phyloP scores from a whole-genome alignment of 2,797 vertebrate genomes.

The Manis pentadactyla region DNA sequence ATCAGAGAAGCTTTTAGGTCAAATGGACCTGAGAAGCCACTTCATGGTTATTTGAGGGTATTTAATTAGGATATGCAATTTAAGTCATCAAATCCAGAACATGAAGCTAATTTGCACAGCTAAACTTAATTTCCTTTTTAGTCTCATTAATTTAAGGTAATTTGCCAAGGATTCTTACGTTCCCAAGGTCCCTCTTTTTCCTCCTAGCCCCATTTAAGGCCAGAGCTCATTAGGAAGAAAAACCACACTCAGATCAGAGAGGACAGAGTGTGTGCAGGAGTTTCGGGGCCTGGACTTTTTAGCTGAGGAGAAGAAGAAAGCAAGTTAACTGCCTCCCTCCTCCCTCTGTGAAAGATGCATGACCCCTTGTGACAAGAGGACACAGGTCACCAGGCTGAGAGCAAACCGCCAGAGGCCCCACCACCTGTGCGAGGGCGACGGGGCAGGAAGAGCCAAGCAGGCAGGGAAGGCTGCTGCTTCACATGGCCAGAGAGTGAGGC shows the following conservation, averaged over 20 bases:
- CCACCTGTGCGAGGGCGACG: accelerated
- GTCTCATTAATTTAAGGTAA: constrained; percentile 72
- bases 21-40: constrained; percentile 42
- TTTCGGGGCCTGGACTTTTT: not conserved
- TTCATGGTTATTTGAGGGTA: constrained; percentile 57
- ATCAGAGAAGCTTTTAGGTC: constrained; percentile 63
- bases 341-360: not conserved
- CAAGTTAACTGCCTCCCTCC: not conserved
- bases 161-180: constrained; percentile 59
- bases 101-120: constrained; percentile 66
- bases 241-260: not conserved
- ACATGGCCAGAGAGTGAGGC: not conserved
- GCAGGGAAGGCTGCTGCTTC: not conserved
- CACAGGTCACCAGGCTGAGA: not conserved
- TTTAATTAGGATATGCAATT: constrained; percentile 80
- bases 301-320: not conserved
- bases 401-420: not conserved
- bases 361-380: not conserved
- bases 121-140: constrained; percentile 58
- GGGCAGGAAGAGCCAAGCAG: no score
- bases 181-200: constrained; percentile 65
- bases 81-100: constrained; percentile 70
- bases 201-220: constrained; percentile 27
- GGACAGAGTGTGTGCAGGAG: accelerated
- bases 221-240: constrained; percentile 45